Percentiles rank a stretch among this genome's conserved stretches.
These are phyloP conservation scores for Galaxea fascicularis DNA, from an alignment of 92 coral and sea anemone species.

Conservation along the genomic window DNA sequence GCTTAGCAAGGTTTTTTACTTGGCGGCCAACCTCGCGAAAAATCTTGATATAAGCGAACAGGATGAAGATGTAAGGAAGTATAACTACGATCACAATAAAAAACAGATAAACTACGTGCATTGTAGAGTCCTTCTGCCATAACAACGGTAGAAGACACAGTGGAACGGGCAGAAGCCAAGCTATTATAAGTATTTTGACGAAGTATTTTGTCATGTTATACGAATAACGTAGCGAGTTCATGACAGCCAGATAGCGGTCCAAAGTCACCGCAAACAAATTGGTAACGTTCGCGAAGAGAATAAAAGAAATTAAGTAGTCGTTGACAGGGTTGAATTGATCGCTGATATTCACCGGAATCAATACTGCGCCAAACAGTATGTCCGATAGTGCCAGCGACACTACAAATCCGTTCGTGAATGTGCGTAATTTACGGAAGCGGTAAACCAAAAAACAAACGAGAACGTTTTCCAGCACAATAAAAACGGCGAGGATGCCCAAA, in stretches of 20 bases:
- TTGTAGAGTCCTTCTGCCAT: slow-evolving; percentile 42
- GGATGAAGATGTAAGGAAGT: slow-evolving; percentile 76
- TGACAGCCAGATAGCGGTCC: slow-evolving; percentile 83
- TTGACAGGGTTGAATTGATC: slow-evolving; percentile 45
- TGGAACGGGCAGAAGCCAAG: slow-evolving; percentile 77
- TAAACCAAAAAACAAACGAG: slow-evolving; percentile 83
- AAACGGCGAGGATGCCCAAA: slow-evolving; percentile 70
- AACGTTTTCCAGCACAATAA: slow-evolving; percentile 75
- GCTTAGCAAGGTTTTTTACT: slow-evolving; percentile 69
- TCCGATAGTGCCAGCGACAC: slow-evolving; percentile 84
- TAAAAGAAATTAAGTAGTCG: slow-evolving; percentile 66
- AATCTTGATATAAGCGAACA: slow-evolving; percentile 78
- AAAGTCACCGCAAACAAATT: slow-evolving; percentile 87
- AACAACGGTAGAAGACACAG: slow-evolving; percentile 65
- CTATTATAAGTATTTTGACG: slow-evolving; percentile 58
- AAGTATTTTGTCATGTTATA: slow-evolving; percentile 82
- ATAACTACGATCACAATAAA: slow-evolving; percentile 75
- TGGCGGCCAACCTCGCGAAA: slow-evolving; percentile 83
- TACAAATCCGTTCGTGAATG: slow-evolving; percentile 80
- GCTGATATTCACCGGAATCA: slow-evolving; percentile 69
- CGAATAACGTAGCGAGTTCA: slow-evolving; percentile 77
- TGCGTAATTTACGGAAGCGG: slow-evolving; percentile 74
- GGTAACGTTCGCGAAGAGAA: slow-evolving; percentile 82
- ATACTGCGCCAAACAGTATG: slow-evolving; percentile 76
- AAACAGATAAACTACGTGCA: slow-evolving; percentile 54